Base-by-base conservation (phyloP, 2,797 vertebrate species). In the Pangasius sanitwongsei region DNA sequence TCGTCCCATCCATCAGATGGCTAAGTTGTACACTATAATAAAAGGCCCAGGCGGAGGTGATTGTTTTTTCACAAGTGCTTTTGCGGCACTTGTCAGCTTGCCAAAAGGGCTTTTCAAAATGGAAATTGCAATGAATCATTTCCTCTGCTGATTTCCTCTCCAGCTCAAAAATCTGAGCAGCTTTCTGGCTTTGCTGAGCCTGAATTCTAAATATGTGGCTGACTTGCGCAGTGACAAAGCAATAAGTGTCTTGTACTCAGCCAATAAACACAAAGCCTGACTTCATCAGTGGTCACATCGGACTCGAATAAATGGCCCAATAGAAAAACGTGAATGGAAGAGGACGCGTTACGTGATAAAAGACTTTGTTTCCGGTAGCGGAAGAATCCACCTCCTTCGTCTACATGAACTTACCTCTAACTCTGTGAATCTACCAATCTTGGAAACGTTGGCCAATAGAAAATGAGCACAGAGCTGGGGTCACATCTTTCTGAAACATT, bases 41-140 rank as follows among this genome's bases (percentile, higher is more conserved):
- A 87, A 88, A 82, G 28, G 55, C 88, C 69, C 82, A 75, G 86
- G 86, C 83, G 63, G 65, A 89, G 88, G 89, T 87, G 88, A 88
- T 91, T 90, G 70, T 89, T 89, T 87, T 86, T 87, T 61, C 77
- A 80, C 77, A 34, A 59, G 57, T 28, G 72, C 86, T 85, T 85
- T 85, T 69, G 65, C 55, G 50, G 25, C n/a, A 25, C 83, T 89
- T 90, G 91, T 91, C 89, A 90, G 72, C 75, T 77, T 90, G 88
- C 88, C 87, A 90, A 70, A 37, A 84, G 81, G 87, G 87, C 89
- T 91, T 91, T 91, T 89, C 59, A 89, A 86, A 91, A 90, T 90
- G 89, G 80, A 90, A 90, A 90, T 87, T 87, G 77, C 86, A 23
- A 44, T 28, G 44, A 86, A 87, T 90, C 34, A 70, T 88, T 89